Percentiles rank a stretch among this genome's conserved stretches.
Conservation (phyloP, 2,888 invertebrate species). For the Hydrotaea cyrtoneurina region DNA sequence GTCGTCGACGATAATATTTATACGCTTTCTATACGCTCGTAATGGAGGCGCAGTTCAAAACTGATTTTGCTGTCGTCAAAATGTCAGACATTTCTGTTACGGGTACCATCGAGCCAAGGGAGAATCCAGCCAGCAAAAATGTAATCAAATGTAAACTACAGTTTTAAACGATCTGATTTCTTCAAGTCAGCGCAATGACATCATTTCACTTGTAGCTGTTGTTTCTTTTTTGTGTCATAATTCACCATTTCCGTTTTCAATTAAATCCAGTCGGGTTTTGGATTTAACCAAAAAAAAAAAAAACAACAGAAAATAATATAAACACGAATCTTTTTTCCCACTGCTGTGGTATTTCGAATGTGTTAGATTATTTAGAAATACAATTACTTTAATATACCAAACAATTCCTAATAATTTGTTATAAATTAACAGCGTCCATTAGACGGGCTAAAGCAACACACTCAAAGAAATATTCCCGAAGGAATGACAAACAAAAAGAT, state of each 20-base stretch:
- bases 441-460: neutral
- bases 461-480: neutral
- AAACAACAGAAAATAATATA: slow-evolving; percentile 1
- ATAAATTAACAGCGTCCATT: slow-evolving; percentile 37
- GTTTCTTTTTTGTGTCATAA: slow-evolving; percentile 27
- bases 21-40: slow-evolving; percentile 58
- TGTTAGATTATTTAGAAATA: slow-evolving; percentile 49
- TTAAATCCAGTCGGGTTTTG: slow-evolving; percentile 34
- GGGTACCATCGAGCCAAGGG: neutral
- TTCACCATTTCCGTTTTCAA: slow-evolving; percentile 62
- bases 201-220: slow-evolving; percentile 27
- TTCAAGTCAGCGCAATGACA: slow-evolving; percentile 23
- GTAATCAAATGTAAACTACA: neutral
- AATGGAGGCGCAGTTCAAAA: slow-evolving; percentile 49
- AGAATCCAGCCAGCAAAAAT: too few species aligned
- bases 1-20: slow-evolving; percentile 32
- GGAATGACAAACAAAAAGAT: neutral
- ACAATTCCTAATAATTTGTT: slow-evolving; percentile 65
- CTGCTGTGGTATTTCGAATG: neutral
- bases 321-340: slow-evolving; percentile 39
- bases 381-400: slow-evolving; percentile 52
- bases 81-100: neutral
- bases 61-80: neutral
- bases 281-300: slow-evolving; percentile 10
- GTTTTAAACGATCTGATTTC: neutral